Base-by-base conservation (phyloP, 1,140 invertebrate species). In the Ditylenchus dipsaci region DNA sequence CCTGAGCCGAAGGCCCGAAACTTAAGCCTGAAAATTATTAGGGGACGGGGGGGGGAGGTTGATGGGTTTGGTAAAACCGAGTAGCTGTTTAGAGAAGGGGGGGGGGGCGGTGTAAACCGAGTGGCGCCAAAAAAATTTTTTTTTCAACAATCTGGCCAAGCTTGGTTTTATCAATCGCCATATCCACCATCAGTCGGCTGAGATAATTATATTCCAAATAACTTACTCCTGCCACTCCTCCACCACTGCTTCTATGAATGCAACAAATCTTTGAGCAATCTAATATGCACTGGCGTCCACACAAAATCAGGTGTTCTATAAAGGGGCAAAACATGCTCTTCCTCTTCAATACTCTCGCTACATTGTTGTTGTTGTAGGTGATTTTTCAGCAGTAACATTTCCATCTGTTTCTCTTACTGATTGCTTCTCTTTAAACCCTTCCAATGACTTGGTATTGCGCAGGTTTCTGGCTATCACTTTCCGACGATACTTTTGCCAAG, bases 301-400 rank as follows among this genome's bases (percentile, higher is more conserved):
- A 94, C 90, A 85, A 99, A 99, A 86, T 98, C 95, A 33, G 95
- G 95, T 84, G 98, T 98, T 74, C 95, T 88, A 85, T 98, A 98
- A 0, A 95, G 93, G 26, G 95, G 94, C n/a, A 26, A 76, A 92
- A 88, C 21, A 93, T 91, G 63, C 3, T 57, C n/a, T 70, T 57
- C 26, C 30, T 30, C 33, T 38, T 75, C 30, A 57, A 26, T 21
- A 13, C 15, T 17, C 71, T 69, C 21, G 27, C 67, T 26, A 62
- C n/a, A 21, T 29, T n/a, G 23, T 17, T 33, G 13, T 1, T n/a
- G 17, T 15, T 26, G 23, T 42, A 0, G 58, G 9, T 23, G 65
- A 29, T 57, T 26, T 19, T 19, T 64, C 33, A 29, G 30, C 61
- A 66, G 17, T 15, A 15, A 27, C 19, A 8, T 47, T 30, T 29